Evolutionary conservation across 2,888 invertebrate species (phyloP), one percentile per base, ranked within the genome.

Genomic region (Trissoscelio sp.): DNA sequence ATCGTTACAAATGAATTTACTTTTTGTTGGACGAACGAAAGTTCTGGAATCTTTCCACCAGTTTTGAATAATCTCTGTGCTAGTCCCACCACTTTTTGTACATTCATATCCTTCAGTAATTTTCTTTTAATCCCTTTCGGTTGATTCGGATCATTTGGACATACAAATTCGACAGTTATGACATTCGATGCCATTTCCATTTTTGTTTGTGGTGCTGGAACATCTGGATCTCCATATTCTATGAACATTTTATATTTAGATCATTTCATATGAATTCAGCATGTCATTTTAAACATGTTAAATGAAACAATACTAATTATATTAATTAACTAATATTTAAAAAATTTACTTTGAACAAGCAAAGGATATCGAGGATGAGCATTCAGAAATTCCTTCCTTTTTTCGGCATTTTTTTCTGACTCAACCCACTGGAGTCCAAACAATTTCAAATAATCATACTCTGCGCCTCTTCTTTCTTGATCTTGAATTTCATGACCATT

Each of bases 381-480:
- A 5, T 91, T 86, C 39, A 94, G 91, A 89, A 97, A 97, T 37
- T 92, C 92, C 0, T 86, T 85, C 73, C 92, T 93, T 44, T 91
- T 89, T 60, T 92, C 92, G 0, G 91, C 91, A 39, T 91, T 91
- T 11, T 90, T 92, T 84, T 93, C 93, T 0, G 93, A 93, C 82
- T 92, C 92, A 60, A 95, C 91, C 96, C 96, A 97, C 79, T 95
- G 94, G 0, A 93, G 91, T 0, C 96, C 96, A 91, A 95, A 95
- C 18, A 95, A 94, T 91, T 97, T 98, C 91, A 98, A 92, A 87
- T 98, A 97, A 92, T 98, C 98, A 80, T 97, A 96, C 88, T 98
- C 98, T 0, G 98, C 96, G 1, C 97, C 97, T 83, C 95, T 94
- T 66, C 97, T 94, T 75, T 96, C 95, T 72, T 95, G 94, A 0